Conservation (phyloP, 2,113 vertebrate species). For the Caranx melampygus region DNA sequence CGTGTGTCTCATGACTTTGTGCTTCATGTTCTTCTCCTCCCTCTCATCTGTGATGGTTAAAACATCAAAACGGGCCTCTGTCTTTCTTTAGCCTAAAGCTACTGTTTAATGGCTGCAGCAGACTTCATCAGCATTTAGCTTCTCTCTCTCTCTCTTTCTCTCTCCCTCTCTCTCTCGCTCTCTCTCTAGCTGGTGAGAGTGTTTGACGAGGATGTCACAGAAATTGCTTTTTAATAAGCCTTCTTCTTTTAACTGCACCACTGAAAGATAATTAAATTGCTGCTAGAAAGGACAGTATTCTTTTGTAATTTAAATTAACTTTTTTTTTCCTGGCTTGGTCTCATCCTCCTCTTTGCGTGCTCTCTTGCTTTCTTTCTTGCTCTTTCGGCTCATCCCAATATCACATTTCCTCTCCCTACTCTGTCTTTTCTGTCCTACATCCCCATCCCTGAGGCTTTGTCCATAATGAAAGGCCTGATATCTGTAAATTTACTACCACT, state of each 20-base stretch:
- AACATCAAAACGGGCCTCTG: slow-evolving; percentile 84
- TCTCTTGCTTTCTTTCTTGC: slow-evolving; percentile 63
- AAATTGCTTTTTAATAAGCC: slow-evolving; percentile 88
- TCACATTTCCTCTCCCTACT: slow-evolving; percentile 68
- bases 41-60: slow-evolving; percentile 84
- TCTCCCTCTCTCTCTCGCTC: slow-evolving; percentile 38
- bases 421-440: slow-evolving; percentile 50
- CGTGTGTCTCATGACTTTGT: slow-evolving; percentile 70
- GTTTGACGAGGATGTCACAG: slow-evolving; percentile 87
- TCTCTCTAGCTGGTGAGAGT: slow-evolving; percentile 65
- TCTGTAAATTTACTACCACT: slow-evolving; percentile 76
- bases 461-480: slow-evolving; percentile 83
- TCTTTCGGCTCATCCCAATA: slow-evolving; percentile 71
- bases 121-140: slow-evolving; percentile 84
- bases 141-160: slow-evolving; percentile 56
- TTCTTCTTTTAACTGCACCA: slow-evolving; percentile 83
- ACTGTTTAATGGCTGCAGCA: slow-evolving; percentile 85
- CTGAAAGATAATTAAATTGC: slow-evolving; percentile 86
- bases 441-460: slow-evolving; percentile 72
- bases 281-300: slow-evolving; percentile 84
- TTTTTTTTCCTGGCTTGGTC: slow-evolving; percentile 66
- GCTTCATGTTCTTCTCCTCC: slow-evolving; percentile 70
- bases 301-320: slow-evolving; percentile 90
- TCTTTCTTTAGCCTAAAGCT: slow-evolving; percentile 86
- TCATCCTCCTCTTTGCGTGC: slow-evolving; percentile 66